Percentiles rank a stretch among this genome's conserved stretches.
Evolutionary conservation across 2,888 invertebrate species (phyloP).

Genomic region (Halocaridina rubra): DNA sequence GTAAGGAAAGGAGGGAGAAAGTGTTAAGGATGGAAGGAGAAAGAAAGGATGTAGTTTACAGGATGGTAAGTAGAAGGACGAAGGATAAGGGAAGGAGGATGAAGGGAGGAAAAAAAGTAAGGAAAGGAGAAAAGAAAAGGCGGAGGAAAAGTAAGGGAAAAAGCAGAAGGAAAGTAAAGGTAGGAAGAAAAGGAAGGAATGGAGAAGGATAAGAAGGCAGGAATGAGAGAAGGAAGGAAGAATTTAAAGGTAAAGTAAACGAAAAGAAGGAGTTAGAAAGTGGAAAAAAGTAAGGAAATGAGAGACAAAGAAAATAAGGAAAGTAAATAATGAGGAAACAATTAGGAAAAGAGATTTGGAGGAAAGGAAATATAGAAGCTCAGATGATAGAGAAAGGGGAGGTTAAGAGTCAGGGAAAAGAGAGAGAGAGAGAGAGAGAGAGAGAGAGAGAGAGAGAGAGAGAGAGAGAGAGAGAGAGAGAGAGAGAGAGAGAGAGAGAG

Average conservation of each 20-base stretch:
- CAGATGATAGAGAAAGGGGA: background rate
- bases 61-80: background rate
- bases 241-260: background rate
- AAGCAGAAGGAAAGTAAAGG: background rate
- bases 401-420: background rate
- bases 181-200: background rate
- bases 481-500: background rate
- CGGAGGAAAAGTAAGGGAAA: background rate
- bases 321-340: no score
- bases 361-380: no score
- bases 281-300: background rate
- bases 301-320: background rate
- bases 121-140: background rate
- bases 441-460: slow-evolving; percentile 9
- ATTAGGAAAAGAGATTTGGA: no score
- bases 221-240: background rate
- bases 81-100: background rate
- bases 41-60: background rate
- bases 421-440: slow-evolving; percentile 12
- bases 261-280: background rate
- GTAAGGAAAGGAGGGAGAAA: background rate
- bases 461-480: background rate
- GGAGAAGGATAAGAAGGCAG: background rate
- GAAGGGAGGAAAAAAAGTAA: background rate
- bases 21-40: background rate